These are phyloP conservation scores for Haplochromis vanheusdeni DNA, from an alignment of 2,113 vertebrate genomes.

Conservation along the genomic window DNA sequence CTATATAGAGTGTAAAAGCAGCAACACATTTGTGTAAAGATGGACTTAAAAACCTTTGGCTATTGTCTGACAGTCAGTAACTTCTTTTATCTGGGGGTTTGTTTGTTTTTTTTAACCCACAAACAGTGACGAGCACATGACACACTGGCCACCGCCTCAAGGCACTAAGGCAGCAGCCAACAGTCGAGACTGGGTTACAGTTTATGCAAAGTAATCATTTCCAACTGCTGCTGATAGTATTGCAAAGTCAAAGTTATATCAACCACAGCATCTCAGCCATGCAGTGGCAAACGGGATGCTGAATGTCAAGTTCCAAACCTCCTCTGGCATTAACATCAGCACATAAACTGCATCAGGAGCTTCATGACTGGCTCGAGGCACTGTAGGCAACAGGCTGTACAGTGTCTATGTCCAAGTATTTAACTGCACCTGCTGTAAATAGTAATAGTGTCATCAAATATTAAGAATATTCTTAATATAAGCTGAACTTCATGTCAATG, in stretches of 20 bases:
- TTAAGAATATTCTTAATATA: not conserved
- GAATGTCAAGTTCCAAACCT: not conserved
- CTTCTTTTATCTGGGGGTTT: not conserved
- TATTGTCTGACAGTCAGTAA: not conserved
- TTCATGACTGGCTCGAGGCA: not conserved
- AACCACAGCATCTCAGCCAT: not conserved
- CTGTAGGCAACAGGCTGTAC: not conserved
- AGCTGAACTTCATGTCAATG: not conserved
- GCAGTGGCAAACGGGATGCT: rapidly evolving
- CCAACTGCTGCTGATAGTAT: not conserved
- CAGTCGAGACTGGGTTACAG: not conserved
- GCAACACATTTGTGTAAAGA: not conserved
- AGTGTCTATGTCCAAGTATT: not conserved
- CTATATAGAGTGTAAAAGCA: rapidly evolving
- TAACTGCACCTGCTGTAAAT: not conserved
- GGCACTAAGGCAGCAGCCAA: not conserved
- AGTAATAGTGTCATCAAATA: not conserved
- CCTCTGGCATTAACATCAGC: not conserved
- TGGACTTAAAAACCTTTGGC: rapidly evolving
- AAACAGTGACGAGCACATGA: not conserved
- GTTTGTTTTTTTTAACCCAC: not conserved
- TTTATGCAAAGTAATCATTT: not conserved
- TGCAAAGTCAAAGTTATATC: not conserved
- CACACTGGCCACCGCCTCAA: not conserved
- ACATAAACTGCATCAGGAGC: not conserved